Percentiles rank a stretch among this genome's conserved stretches.
Evolutionary conservation across 2,113 vertebrate genomes (phyloP).

Genomic region (Piaya cayana): DNA sequence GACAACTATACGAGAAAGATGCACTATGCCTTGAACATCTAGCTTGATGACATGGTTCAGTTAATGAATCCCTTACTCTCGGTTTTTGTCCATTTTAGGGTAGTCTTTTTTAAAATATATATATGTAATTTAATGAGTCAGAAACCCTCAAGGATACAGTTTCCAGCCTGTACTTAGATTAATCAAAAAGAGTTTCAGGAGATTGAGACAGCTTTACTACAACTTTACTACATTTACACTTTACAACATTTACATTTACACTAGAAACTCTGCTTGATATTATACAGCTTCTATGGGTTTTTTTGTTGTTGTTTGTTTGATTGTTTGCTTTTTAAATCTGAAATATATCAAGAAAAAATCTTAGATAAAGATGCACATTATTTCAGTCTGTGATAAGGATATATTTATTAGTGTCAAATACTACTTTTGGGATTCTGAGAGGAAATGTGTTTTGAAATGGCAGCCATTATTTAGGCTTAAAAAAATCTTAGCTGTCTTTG

Average conservation of each 20-base stretch:
- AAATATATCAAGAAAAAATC: background rate
- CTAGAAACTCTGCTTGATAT: background rate
- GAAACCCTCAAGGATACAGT: background rate
- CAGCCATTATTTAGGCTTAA: background rate
- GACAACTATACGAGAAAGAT: background rate
- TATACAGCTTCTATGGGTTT: background rate
- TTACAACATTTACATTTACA: fast-evolving
- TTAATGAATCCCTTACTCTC: background rate
- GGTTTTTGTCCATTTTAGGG: background rate
- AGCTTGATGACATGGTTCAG: background rate
- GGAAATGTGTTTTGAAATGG: background rate
- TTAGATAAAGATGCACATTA: background rate
- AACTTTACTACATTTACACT: background rate
- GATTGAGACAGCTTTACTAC: background rate
- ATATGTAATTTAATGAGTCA: background rate
- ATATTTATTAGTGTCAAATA: background rate
- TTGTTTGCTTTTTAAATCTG: background rate
- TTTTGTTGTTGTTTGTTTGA: background rate
- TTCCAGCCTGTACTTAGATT: background rate
- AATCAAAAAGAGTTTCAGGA: background rate
- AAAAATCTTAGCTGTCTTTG: background rate
- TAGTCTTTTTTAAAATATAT: background rate
- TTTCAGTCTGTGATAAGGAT: background rate
- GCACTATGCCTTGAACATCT: background rate
- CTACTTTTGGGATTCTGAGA: background rate